Evolutionary conservation across 2,797 vertebrate genomes (phyloP).

Genomic region (Parauchenoglanis punctatus): DNA sequence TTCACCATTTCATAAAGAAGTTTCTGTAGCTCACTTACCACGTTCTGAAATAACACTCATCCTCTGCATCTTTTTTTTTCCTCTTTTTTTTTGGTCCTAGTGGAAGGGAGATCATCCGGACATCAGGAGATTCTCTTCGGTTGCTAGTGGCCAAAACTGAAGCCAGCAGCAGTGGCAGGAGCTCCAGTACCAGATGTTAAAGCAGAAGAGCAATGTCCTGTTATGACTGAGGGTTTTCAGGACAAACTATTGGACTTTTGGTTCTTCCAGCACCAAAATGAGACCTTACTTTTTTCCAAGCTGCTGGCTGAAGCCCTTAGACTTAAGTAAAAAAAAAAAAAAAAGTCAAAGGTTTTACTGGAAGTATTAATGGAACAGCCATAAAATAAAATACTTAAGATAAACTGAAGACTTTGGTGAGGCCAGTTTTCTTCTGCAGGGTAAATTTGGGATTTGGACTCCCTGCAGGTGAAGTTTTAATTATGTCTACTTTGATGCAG

Average conservation of each 20-base stretch:
- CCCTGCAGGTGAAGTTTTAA: neutral
- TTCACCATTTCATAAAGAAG: constrained; percentile 7
- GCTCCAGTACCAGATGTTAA: constrained; percentile 62
- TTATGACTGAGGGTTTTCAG: constrained; percentile 22
- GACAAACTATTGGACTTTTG: neutral
- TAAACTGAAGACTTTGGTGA: neutral
- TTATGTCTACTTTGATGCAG: neutral
- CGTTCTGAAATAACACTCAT: neutral
- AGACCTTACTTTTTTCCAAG: neutral
- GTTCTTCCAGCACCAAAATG: neutral
- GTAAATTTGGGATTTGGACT: neutral
- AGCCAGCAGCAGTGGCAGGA: constrained; percentile 40
- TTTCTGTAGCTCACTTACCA: neutral
- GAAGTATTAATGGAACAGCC: neutral
- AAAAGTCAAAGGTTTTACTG: neutral
- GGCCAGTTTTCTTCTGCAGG: neutral
- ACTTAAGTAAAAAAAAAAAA: neutral
- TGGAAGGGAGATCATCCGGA: constrained; percentile 76
- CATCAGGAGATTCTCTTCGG: constrained; percentile 70
- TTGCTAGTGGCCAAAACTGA: constrained; percentile 77
- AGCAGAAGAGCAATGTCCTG: neutral
- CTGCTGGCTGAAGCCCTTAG: constrained; percentile 7
- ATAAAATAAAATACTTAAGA: neutral
- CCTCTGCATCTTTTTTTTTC: neutral
- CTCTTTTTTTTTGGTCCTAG: constrained; percentile 56